Evolutionary conservation across 2,113 vertebrate genomes (phyloP).

Genomic region (Recurvirostra avosetta): DNA sequence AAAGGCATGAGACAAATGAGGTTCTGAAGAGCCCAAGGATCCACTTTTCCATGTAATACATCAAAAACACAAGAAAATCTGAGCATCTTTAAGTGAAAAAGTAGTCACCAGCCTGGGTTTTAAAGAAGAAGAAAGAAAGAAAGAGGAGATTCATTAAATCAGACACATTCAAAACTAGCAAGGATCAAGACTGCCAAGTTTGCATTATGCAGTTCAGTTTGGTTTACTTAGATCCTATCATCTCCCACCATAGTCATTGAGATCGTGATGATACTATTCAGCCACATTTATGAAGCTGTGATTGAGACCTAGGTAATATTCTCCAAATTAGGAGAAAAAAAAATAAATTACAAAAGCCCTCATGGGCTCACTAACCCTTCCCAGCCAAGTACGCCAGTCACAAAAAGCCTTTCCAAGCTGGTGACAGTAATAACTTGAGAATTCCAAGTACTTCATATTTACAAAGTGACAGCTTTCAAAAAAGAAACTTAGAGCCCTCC

Average conservation of each 20-base stretch:
- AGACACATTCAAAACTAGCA: neutral
- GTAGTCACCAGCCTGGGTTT: neutral
- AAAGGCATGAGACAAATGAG: neutral
- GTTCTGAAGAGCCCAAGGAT: neutral
- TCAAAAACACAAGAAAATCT: neutral
- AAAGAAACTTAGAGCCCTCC: neutral
- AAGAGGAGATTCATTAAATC: neutral
- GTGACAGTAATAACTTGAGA: neutral
- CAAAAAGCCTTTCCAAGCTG: neutral
- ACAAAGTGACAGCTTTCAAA: slow-evolving; percentile 27
- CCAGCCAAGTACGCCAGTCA: neutral
- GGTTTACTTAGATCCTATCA: neutral
- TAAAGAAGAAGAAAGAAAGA: neutral
- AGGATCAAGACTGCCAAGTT: neutral
- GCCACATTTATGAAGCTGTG: neutral
- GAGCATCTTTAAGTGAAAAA: neutral
- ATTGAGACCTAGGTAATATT: neutral
- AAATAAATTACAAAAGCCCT: neutral
- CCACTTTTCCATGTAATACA: neutral
- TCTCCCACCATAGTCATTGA: neutral
- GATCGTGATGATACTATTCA: neutral
- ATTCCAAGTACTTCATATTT: slow-evolving; percentile 1
- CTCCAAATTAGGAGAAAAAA: neutral
- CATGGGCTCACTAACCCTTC: neutral
- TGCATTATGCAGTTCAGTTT: neutral